Base-by-base conservation (phyloP, 2,888 invertebrate genomes). In the Rhimphoctona megacephalus region DNA sequence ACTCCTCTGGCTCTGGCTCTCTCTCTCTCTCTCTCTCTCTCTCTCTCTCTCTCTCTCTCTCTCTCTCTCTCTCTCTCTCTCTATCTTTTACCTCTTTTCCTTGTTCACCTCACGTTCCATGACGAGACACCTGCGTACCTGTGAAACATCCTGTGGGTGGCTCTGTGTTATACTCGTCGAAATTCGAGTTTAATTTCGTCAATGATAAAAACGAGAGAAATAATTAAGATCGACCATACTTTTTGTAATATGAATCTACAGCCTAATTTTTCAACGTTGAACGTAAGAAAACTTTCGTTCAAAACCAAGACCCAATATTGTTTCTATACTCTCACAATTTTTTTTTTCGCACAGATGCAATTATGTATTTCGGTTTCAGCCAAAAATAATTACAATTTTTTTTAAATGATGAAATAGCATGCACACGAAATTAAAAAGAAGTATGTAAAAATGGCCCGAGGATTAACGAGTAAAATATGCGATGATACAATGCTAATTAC, bases 81-180 rank as follows among this genome's bases (percentile, higher is more conserved):
- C 22, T 57, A 25, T 33, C 61, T 43, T 17, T 64, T 9, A 0
- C 17, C 49, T 61, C 72, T 25, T 30, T 36, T 52, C 36, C 36
- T 78, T n/a, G 46, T 73, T 79, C 82, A 46, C 78, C 81, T 74
- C 49, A 52, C 43, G 61, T 49, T 77, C 39, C 79, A 52, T 33
- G 66, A 67, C 81, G 67, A 73, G 57, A 49, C 73, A 83, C 82
- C 79, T 85, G 79, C 81, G 76, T 83, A 77, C 66, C 80, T 46
- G 64, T 54, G 49, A 73, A 69, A 83, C 77, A 81, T 77, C 73
- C 73, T 77, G 76, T 69, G 39, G 72, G 8, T 57, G 14, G n/a
- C n/a, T 46, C 61, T 25, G n/a, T 52, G 25, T 22, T 36, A 61
- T 43, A 14, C 11, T 57, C 30, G 19, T 30, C 43, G 39, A 43